A percentile compares a stretch with the other conserved stretches of the same genome.
These are phyloP conservation scores for Gyrodactylus bullatarudis DNA, from an alignment of 1,140 invertebrate species.

Conservation along the genomic window DNA sequence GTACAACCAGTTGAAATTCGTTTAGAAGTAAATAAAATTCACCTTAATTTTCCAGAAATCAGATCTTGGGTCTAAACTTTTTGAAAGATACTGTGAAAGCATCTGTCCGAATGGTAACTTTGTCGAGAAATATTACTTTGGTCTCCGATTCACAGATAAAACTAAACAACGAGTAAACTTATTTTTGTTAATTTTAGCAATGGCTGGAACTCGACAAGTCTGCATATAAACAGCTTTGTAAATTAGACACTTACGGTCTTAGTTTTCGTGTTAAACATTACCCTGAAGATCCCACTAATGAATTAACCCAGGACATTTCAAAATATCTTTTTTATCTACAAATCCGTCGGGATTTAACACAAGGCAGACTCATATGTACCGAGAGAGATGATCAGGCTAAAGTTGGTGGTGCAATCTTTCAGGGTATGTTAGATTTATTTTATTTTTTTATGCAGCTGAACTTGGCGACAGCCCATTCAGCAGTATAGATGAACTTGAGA, in stretches of 20 bases:
- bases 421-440: no score
- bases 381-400: not conserved
- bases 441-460: no score
- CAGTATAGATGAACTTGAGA: not conserved
- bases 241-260: not conserved
- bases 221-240: not conserved
- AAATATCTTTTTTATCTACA: not conserved
- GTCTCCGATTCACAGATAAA: not conserved
- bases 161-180: not conserved
- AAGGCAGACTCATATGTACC: not conserved
- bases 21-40: not conserved
- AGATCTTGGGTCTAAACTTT: not conserved
- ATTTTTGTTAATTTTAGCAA: not conserved
- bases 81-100: not conserved
- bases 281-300: not conserved
- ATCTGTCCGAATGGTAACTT: not conserved
- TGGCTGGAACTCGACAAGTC: not conserved
- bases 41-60: not conserved
- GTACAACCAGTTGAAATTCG: not conserved
- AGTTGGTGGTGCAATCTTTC: not conserved
- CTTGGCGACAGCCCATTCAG: no score
- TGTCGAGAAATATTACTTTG: not conserved
- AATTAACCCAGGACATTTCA: not conserved
- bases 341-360: not conserved
- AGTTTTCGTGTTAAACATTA: not conserved